phyloP scores from a whole-genome alignment of 2,888 invertebrate genomes.

The Smittia sp. region DNA sequence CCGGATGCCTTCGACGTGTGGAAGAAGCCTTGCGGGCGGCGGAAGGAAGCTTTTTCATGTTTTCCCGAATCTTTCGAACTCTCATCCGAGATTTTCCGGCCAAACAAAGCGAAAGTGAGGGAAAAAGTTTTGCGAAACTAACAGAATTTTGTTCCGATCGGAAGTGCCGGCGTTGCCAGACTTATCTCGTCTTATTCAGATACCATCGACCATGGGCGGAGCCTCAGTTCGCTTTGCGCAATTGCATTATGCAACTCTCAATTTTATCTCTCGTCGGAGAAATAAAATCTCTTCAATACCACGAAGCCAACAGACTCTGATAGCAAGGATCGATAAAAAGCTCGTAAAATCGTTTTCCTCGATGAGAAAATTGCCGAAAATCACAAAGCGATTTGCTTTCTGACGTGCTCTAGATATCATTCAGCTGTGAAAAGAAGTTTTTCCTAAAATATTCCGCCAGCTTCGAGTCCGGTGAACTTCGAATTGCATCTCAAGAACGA shows the following conservation, averaged over 20 bases:
- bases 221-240: not conserved
- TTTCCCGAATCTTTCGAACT: no score
- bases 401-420: not conserved
- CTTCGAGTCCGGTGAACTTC: no score
- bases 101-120: no score
- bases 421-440: not conserved
- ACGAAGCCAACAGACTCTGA: not conserved
- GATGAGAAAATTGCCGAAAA: not conserved
- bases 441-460: not conserved
- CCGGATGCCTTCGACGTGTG: no score
- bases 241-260: conserved; percentile 5
- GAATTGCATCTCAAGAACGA: not conserved
- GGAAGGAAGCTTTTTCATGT: no score
- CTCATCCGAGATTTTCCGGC: no score
- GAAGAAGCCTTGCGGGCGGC: no score
- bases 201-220: not conserved
- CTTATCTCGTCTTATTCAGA: not conserved
- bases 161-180: not conserved
- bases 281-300: not conserved
- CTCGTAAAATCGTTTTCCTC: conserved; percentile 13
- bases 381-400: not conserved
- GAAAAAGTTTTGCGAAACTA: no score
- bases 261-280: not conserved
- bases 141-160: no score
- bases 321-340: conserved; percentile 33